phyloP scores from a whole-genome alignment of 2,888 invertebrate species.

The Bruchidius siliquastri region DNA sequence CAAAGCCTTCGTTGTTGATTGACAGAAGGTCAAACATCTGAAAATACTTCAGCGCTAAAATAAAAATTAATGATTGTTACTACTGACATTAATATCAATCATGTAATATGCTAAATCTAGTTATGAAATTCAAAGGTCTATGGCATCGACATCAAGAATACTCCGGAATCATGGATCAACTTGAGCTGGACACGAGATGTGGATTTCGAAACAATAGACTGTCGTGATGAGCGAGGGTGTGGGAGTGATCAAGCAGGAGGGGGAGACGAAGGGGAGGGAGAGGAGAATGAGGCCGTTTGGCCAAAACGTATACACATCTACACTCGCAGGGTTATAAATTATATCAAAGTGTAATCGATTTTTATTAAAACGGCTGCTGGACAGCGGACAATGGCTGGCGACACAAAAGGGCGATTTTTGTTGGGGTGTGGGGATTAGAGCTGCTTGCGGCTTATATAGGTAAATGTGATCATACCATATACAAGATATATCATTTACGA shows the following conservation, averaged over 20 bases:
- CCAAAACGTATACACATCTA: neutral
- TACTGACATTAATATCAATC: no score
- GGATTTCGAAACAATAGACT: constrained; percentile 29
- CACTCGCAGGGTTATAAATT: neutral
- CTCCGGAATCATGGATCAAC: constrained; percentile 21
- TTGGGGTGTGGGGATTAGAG: neutral
- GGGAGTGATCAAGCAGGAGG: constrained; percentile 16
- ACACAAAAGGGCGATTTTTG: neutral
- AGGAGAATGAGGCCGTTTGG: constrained; percentile 6
- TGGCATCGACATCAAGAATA: constrained; percentile 16
- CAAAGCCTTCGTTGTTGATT: no score
- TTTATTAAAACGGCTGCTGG: neutral
- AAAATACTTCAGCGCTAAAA: no score
- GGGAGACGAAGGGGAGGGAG: constrained; percentile 9
- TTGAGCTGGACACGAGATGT: constrained; percentile 28
- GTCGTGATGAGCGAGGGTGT: constrained; percentile 6
- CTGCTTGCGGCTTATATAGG: neutral
- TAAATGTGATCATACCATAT: neutral
- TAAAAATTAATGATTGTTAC: no score
- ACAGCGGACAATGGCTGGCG: neutral
- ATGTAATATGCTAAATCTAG: neutral
- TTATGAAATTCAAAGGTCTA: neutral
- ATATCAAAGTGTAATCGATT: neutral
- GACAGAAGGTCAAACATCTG: no score
- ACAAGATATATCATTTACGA: neutral